These are phyloP conservation scores for Percina caprodes DNA, from an alignment of 2,113 vertebrate species.

Conservation along the genomic window DNA sequence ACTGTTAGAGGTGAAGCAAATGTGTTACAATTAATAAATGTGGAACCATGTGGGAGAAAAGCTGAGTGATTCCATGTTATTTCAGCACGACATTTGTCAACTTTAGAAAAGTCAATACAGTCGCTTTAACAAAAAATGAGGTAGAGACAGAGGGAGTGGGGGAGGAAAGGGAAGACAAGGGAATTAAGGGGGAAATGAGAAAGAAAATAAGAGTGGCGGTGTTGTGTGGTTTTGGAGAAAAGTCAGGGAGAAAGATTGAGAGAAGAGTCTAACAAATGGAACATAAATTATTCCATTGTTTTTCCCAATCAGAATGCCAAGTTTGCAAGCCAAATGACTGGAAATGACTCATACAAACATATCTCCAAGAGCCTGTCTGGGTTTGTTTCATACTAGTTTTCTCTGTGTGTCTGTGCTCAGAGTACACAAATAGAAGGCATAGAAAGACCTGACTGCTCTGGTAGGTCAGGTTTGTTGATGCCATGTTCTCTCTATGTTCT, in stretches of 20 bases:
- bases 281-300: constrained; percentile 48
- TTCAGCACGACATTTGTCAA: constrained; percentile 67
- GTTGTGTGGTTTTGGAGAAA: constrained; percentile 27
- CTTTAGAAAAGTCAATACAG: constrained; percentile 65
- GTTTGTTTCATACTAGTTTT: constrained; percentile 51
- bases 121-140: constrained; percentile 10
- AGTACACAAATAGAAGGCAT: constrained; percentile 3
- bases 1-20: constrained; percentile 12
- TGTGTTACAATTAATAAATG: constrained; percentile 25
- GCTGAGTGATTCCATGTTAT: constrained; percentile 51
- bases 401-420: constrained; percentile 8
- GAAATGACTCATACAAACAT: constrained; percentile 67
- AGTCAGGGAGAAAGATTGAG: constrained; percentile 25
- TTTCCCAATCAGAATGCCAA: constrained; percentile 49
- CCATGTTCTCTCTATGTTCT: background rate
- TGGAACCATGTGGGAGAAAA: constrained; percentile 33
- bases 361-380: constrained; percentile 53
- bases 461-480: background rate
- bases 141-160: background rate
- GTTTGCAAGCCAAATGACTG: constrained; percentile 43
- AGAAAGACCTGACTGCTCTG: constrained; percentile 8
- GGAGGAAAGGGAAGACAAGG: background rate
- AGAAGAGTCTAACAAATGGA: constrained; percentile 16
- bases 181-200: background rate
- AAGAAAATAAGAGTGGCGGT: background rate